Conservation (phyloP, 2,113 vertebrate genomes). For the Arothron firmamentum region DNA sequence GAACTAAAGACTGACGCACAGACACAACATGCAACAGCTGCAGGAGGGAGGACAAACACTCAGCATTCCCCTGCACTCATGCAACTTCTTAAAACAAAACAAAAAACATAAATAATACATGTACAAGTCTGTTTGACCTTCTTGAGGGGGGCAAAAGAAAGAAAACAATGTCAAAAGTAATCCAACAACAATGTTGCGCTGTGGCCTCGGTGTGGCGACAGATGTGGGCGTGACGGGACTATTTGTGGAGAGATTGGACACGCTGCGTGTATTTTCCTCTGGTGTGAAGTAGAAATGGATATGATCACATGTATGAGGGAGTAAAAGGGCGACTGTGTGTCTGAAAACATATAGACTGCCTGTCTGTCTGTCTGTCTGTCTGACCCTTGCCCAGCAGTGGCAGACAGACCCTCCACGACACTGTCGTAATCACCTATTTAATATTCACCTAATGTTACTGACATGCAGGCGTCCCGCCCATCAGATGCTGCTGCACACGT, state of each 20-base stretch:
- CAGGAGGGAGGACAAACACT: neutral
- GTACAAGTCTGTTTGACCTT: neutral
- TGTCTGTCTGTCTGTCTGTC: slow-evolving; percentile 27
- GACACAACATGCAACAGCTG: slow-evolving; percentile 1
- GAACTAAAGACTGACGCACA: slow-evolving; percentile 22
- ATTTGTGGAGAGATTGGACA: slow-evolving; percentile 53
- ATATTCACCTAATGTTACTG: slow-evolving; percentile 3
- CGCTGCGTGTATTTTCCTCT: slow-evolving; percentile 35
- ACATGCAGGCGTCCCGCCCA: slow-evolving; percentile 1
- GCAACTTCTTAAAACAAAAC: neutral
- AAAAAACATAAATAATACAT: neutral
- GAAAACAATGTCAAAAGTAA: slow-evolving; percentile 46
- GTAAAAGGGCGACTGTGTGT: slow-evolving; percentile 32
- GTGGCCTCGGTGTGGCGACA: slow-evolving; percentile 21
- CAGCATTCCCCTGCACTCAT: neutral
- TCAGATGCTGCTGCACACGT: slow-evolving; percentile 1
- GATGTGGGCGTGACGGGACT: slow-evolving; percentile 34
- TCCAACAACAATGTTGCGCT: slow-evolving; percentile 39
- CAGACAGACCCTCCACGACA: no score
- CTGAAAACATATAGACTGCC: slow-evolving; percentile 48
- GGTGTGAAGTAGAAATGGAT: slow-evolving; percentile 41
- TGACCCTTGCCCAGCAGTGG: neutral
- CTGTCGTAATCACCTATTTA: neutral
- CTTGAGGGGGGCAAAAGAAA: neutral
- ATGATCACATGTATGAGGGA: slow-evolving; percentile 14